Evolutionary conservation across 53 echinoderm and acorn worm genomes (phyloP).

Genomic region (Holothuria scabra): DNA sequence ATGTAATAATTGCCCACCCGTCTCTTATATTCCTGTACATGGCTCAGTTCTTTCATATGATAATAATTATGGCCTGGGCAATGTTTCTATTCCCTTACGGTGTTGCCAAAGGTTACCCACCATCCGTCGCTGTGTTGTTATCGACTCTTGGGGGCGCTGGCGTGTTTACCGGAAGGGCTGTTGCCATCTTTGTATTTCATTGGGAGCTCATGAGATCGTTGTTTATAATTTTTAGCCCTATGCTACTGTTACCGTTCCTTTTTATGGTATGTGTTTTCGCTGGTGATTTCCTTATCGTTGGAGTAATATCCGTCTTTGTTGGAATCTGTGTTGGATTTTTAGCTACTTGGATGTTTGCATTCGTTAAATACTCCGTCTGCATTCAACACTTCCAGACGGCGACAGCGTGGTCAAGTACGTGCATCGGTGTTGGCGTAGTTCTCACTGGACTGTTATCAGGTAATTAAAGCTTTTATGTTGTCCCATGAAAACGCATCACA

Average conservation of each 20-base stretch:
- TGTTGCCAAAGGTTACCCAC: background rate
- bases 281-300: background rate
- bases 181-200: background rate
- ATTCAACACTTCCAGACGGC: background rate
- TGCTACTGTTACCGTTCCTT: background rate
- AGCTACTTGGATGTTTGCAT: background rate
- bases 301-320: background rate
- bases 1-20: background rate
- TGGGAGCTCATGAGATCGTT: background rate
- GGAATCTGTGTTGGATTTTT: background rate
- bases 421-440: too few species aligned
- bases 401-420: too few species aligned
- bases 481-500: too few species aligned
- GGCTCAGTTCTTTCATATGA: background rate
- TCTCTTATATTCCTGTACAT: background rate
- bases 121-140: constrained; percentile 20
- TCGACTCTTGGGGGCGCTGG: constrained; percentile 25
- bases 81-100: constrained; percentile 25
- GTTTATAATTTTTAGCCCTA: background rate
- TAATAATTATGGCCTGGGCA: constrained; percentile 1
- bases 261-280: background rate
- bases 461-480: too few species aligned
- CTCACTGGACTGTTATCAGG: too few species aligned
- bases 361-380: background rate
- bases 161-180: background rate